Percentiles rank a stretch among this genome's conserved stretches.
phyloP scores from a whole-genome alignment of 2,888 invertebrate genomes.

The Panorpa germanica region DNA sequence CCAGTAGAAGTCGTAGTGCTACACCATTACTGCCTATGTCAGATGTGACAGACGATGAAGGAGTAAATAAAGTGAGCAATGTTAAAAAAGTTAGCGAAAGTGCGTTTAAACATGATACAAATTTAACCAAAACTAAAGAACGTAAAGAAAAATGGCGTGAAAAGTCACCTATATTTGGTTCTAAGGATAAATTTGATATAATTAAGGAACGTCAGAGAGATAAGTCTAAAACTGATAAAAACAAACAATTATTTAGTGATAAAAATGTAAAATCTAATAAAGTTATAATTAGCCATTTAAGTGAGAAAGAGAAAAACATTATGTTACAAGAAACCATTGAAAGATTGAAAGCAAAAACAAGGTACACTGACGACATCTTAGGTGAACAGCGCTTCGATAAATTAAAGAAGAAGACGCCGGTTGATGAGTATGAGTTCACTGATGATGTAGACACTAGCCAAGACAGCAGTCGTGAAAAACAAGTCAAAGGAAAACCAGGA shows the following conservation, averaged over 20 bases:
- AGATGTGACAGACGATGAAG: neutral
- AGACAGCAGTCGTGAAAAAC: constrained; percentile 13
- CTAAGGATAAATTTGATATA: constrained; percentile 39
- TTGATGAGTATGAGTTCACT: constrained; percentile 16
- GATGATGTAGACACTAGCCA: constrained; percentile 14
- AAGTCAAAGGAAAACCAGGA: constrained; percentile 11
- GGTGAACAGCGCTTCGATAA: constrained; percentile 17
- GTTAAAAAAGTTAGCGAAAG: neutral
- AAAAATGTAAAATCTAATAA: constrained; percentile 14
- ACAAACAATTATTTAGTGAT: constrained; percentile 13
- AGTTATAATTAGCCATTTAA: constrained; percentile 13
- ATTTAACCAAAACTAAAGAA: constrained; percentile 10
- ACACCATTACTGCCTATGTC: too few relatives aligned
- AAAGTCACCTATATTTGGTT: constrained; percentile 10
- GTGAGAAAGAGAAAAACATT: constrained; percentile 31
- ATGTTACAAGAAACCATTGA: constrained; percentile 37
- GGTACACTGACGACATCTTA: constrained; percentile 27
- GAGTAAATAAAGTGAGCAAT: constrained; percentile 1
- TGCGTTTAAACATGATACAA: constrained; percentile 1
- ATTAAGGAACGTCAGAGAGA: constrained; percentile 38
- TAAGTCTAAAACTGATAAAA: constrained; percentile 24
- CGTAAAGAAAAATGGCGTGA: constrained; percentile 9
- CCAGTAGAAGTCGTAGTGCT: too few relatives aligned
- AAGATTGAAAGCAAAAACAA: constrained; percentile 42
- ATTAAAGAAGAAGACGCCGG: constrained; percentile 16